Evolutionary conservation across 2,888 invertebrate genomes (phyloP).

Genomic region (Ophion costatus): DNA sequence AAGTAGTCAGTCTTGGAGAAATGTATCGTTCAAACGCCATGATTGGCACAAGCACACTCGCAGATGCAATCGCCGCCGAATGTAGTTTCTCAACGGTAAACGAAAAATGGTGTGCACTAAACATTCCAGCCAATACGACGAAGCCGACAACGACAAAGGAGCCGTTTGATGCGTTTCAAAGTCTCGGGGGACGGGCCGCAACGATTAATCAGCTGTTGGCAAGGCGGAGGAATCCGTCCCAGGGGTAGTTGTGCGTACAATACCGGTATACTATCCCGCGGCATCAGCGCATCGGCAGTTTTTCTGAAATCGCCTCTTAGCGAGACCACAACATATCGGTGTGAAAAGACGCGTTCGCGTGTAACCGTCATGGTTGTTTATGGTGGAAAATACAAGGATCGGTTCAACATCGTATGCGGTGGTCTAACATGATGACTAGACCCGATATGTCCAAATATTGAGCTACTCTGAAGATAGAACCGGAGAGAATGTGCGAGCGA

Average conservation of each 20-base stretch:
- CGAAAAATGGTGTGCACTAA: constrained; percentile 76
- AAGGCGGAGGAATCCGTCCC: constrained; percentile 79
- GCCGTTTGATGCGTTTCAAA: constrained; percentile 79
- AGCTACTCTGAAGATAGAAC: constrained; percentile 59
- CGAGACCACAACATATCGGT: constrained; percentile 34
- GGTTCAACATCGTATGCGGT: constrained; percentile 65
- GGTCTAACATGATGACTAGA: constrained; percentile 75
- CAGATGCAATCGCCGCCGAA: constrained; percentile 41
- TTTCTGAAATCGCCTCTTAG: constrained; percentile 48
- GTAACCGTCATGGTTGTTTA: constrained; percentile 42
- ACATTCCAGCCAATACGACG: constrained; percentile 69
- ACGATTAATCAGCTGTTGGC: constrained; percentile 84
- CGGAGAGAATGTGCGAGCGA: constrained; percentile 24
- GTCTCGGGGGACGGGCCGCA: constrained; percentile 77
- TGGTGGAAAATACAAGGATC: constrained; percentile 18
- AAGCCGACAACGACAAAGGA: constrained; percentile 77
- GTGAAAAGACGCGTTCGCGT: constrained; percentile 43
- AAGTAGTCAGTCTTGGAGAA: constrained; percentile 12
- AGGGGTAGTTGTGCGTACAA: constrained; percentile 75
- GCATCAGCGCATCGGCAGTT: constrained; percentile 29
- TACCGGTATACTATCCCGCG: constrained; percentile 74
- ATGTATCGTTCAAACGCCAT: constrained; percentile 37
- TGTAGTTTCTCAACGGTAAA: constrained; percentile 72
- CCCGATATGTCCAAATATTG: constrained; percentile 81
- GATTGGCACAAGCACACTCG: background rate